Percentiles rank a stretch among this genome's conserved stretches.
These are phyloP conservation scores for Lethocerus indicus DNA, from an alignment of 1,140 invertebrate genomes.

Conservation along the genomic window DNA sequence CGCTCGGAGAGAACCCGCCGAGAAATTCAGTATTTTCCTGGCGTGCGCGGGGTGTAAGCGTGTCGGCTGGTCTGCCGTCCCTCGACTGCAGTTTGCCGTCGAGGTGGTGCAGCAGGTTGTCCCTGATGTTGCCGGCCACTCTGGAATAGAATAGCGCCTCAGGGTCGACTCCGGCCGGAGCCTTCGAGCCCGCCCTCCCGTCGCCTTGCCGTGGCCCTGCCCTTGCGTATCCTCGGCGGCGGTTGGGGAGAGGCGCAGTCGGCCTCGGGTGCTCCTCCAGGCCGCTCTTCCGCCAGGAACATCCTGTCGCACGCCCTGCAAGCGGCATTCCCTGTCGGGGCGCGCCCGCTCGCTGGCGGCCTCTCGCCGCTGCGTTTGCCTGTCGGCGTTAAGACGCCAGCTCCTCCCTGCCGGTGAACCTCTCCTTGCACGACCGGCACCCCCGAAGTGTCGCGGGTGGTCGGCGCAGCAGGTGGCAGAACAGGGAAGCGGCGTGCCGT, in stretches of 20 bases:
- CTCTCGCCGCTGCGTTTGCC: no score
- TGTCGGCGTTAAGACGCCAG: no score
- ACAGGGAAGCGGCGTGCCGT: constrained; percentile 14
- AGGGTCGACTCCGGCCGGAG: constrained; percentile 8
- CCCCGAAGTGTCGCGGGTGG: constrained; percentile 17
- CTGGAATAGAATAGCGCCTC: constrained; percentile 31
- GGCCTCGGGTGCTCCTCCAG: constrained; percentile 10
- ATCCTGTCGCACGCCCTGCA: constrained; percentile 9
- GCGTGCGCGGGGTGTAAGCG: background rate
- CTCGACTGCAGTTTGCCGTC: constrained; percentile 32
- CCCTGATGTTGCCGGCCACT: constrained; percentile 40
- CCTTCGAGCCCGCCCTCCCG: background rate
- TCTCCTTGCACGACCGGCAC: constrained; percentile 18
- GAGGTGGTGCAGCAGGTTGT: constrained; percentile 41
- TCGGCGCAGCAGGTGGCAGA: constrained; percentile 15
- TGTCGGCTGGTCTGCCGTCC: background rate
- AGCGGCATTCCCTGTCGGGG: constrained; percentile 1
- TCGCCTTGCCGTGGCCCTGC: background rate
- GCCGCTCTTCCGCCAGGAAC: constrained; percentile 5
- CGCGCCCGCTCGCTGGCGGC: background rate
- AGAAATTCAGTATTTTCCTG: constrained; percentile 13
- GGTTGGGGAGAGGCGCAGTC: no score
- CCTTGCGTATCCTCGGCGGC: no score
- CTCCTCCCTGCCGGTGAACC: constrained; percentile 15
- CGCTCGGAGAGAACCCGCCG: constrained; percentile 9